Base-by-base conservation (phyloP, 2,888 invertebrate genomes). In the Dryococelus australis region DNA sequence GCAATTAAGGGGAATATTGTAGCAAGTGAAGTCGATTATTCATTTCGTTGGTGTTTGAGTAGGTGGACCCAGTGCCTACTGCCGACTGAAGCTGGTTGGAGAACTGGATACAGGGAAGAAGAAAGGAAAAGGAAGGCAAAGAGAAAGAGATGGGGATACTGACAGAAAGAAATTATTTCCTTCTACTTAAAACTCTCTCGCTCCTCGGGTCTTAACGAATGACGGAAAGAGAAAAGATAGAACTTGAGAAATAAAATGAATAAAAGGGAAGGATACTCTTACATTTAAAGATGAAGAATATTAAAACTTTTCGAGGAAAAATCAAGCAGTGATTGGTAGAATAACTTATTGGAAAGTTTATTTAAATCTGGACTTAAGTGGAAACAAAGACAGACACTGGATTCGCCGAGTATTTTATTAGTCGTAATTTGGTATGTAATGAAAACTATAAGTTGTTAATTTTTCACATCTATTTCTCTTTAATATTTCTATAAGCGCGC, bases 111-210 rank as follows among this genome's bases (percentile, higher is more conserved):
- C 65, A 65, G 24, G 65, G 12, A 47, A 47, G 47, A 47, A 47
- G 47, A 47, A 47, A 16, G 47, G 8, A 47, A 47, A 47, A 47
- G 43, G 43, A 28, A 20, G 16, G 43, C 20, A 83, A 83, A 28
- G 83, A 83, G 83, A 83, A 28, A 27, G 83, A 85, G 47, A 85
- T 16, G 47, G 53, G 53, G 47, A 85, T 16, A 47, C 43, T 47
- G 43, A 85, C 27, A 27, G 53, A 85, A 85, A 85, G 53, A 47
- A 85, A 27, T 85, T 85, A 85, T 85, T 85, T 85, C 43, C 53
- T 85, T 27, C 35, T 27, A 27, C 47, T 47, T 85, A 85, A 85
- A 85, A 51, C 53, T 85, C 47, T 85, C 27, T 85, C 47, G 51
- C 47, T 53, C 26, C 43, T 83, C 16, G 83, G 83, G 43, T 28